A percentile compares a stretch with the other conserved stretches of the same genome.
phyloP scores from a whole-genome alignment of 1,140 invertebrate species.

The Macrocentrus cingulum region DNA sequence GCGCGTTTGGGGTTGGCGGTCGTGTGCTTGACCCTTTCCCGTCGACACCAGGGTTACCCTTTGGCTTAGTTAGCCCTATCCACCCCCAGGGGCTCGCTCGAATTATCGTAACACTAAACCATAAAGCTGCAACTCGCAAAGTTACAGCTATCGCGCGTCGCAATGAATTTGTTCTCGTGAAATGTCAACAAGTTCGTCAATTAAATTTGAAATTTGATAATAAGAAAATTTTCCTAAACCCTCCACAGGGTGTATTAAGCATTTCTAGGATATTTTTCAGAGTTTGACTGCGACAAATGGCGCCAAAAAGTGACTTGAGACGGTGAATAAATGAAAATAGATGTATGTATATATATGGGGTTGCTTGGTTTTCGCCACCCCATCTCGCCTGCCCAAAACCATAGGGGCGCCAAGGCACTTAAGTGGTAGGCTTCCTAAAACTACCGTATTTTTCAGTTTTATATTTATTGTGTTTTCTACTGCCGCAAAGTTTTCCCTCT shows the following conservation, averaged over 20 bases:
- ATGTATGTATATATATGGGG: not conserved
- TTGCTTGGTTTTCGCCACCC: conserved; percentile 34
- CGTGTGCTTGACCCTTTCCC: conserved; percentile 44
- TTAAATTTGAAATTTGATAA: no score
- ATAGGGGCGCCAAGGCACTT: conserved; percentile 49
- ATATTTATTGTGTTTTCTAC: conserved; percentile 43
- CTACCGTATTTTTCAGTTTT: conserved; percentile 48
- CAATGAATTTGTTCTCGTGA: conserved; percentile 6
- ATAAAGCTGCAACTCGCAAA: conserved; percentile 24
- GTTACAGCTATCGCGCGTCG: conserved; percentile 7
- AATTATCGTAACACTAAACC: conserved; percentile 46
- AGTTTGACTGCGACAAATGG: no score
- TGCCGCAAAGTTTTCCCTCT: conserved; percentile 1
- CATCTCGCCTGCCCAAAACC: conserved; percentile 33
- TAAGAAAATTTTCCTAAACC: no score
- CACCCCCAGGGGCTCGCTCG: conserved; percentile 36
- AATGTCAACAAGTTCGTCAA: not conserved
- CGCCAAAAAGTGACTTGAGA: no score
- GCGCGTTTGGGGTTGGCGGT: no score
- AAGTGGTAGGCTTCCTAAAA: conserved; percentile 39
- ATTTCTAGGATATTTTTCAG: no score
- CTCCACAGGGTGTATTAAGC: no score
- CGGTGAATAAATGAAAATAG: no score
- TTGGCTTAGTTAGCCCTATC: conserved; percentile 38
- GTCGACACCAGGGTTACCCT: conserved; percentile 38